Evolutionary conservation across 2,888 invertebrate species (phyloP).

Genomic region (Galerucella pusilla): DNA sequence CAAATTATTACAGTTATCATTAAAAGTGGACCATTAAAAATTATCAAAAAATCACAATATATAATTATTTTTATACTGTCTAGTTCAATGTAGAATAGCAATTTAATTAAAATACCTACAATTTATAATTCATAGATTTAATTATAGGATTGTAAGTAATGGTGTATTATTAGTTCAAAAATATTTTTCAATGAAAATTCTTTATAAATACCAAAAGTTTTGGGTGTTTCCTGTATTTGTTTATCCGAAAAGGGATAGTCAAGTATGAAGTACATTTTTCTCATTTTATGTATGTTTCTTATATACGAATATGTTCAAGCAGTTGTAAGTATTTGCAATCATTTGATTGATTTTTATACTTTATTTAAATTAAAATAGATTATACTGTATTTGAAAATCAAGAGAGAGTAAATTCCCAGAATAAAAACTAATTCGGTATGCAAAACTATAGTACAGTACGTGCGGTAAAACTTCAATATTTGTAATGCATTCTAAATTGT

Average conservation of each 20-base stretch:
- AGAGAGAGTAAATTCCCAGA: too few relatives aligned
- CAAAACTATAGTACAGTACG: too few relatives aligned
- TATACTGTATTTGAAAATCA: too few relatives aligned
- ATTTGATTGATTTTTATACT: not conserved
- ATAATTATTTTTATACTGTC: not conserved
- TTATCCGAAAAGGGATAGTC: not conserved
- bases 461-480: too few relatives aligned
- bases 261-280: slow-evolving; percentile 27
- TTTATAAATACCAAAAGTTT: not conserved
- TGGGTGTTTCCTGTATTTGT: not conserved
- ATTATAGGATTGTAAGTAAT: not conserved
- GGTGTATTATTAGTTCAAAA: slow-evolving; percentile 5
- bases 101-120: not conserved
- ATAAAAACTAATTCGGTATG: too few relatives aligned
- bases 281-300: slow-evolving; percentile 28
- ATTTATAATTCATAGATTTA: slow-evolving; percentile 2
- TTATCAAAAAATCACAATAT: not conserved
- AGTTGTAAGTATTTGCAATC: slow-evolving; percentile 23
- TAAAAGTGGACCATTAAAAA: not conserved
- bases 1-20: slow-evolving; percentile 13
- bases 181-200: not conserved
- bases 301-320: slow-evolving; percentile 13
- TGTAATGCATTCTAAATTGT: too few relatives aligned
- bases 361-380: not conserved
- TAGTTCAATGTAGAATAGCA: not conserved